Base-by-base conservation (phyloP, 2,797 vertebrate species). In the Poecilia picta region DNA sequence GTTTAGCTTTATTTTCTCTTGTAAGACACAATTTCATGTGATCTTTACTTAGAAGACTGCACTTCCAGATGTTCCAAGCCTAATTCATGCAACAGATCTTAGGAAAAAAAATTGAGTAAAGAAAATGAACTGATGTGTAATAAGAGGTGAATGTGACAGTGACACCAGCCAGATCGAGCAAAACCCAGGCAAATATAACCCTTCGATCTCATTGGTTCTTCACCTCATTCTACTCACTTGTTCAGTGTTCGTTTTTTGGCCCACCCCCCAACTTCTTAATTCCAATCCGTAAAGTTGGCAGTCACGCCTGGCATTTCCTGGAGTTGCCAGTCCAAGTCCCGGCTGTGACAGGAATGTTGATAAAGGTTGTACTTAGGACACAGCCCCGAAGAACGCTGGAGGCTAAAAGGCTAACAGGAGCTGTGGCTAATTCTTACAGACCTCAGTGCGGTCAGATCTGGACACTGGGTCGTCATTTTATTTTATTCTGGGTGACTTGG, bases 401-500 rank as follows among this genome's bases (percentile, higher is more conserved):
- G 80, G 16, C 5, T 66, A 6, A 73, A 83, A 41, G 74, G 43
- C 53, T 82, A 89, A 88, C 89, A 91, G 85, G 73, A 88, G 79
- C 84, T 90, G 90, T 5, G 85, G 89, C 81, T 88, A 89, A 33
- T 88, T 79, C 77, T 43, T 71, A 57, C 82, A 89, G 86, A 83
- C 89, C 88, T 88, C 81, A 84, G 85, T 89, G 89, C 87, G 88
- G 87, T 89, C 89, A 79, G 75, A 88, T 87, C 87, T 85, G 86
- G 89, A 93, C 85, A 90, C 76, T 36, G 91, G 88, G 90, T 87
- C 89, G 79, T 89, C 92, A 94, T 93, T 94, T 94, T 93, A 92
- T 93, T 94, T 93, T 91, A 93, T 93, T 94, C 91, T 91, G 79
- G 77, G 91, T 93, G 90, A 94, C 90, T 92, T 90, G 62, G 85